Evolutionary conservation across 1,140 invertebrate species (phyloP).

Genomic region (Holcopasites calliopsidis): DNA sequence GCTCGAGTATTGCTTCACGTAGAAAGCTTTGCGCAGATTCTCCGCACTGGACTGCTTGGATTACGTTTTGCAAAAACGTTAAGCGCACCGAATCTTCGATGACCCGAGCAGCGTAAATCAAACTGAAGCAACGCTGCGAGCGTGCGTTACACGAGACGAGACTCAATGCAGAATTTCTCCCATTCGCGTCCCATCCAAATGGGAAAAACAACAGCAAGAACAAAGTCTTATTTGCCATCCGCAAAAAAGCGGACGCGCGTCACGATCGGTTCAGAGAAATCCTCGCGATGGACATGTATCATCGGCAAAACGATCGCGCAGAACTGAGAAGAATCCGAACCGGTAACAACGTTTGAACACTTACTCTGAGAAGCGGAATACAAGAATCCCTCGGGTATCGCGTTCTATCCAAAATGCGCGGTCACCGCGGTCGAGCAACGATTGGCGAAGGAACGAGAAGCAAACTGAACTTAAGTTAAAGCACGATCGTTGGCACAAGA

Average conservation of each 20-base stretch:
- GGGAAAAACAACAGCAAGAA: background rate
- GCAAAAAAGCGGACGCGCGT: background rate
- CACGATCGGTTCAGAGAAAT: background rate
- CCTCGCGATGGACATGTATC: background rate
- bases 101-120: too few relatives aligned
- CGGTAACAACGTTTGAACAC: too few relatives aligned
- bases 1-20: slow-evolving; percentile 13
- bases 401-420: background rate
- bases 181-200: too few relatives aligned
- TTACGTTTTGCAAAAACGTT: background rate
- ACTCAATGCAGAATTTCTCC: too few relatives aligned
- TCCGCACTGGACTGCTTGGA: background rate
- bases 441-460: background rate
- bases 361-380: background rate
- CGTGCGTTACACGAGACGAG: too few relatives aligned
- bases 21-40: slow-evolving; percentile 12
- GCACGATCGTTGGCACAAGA: background rate
- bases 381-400: too few relatives aligned
- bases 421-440: background rate
- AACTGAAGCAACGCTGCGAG: too few relatives aligned
- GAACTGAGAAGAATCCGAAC: too few relatives aligned
- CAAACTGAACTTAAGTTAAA: background rate
- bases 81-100: too few relatives aligned
- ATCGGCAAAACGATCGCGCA: background rate
- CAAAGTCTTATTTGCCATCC: background rate